Percentiles rank a stretch among this genome's conserved stretches.
phyloP scores from a whole-genome alignment of 2,888 invertebrate species.

The Dioctria linearis region DNA sequence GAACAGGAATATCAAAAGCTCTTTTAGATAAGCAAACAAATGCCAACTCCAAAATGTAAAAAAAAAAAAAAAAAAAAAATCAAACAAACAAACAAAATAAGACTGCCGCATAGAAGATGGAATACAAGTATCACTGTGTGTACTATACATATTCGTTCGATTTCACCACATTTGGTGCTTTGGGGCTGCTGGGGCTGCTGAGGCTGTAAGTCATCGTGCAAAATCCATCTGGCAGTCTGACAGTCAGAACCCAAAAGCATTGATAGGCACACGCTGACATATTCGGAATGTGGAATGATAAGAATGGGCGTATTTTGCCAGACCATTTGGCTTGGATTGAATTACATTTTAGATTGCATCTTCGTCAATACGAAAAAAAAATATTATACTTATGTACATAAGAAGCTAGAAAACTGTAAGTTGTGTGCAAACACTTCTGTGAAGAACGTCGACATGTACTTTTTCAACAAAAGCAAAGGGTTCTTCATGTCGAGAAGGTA shows the following conservation, averaged over 20 bases:
- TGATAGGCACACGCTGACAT: background rate
- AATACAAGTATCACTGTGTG: too few relatives aligned
- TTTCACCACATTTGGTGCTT: background rate
- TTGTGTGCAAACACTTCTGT: too few relatives aligned
- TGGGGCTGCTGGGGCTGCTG: background rate
- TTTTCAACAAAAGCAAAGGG: too few relatives aligned
- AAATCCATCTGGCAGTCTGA: background rate
- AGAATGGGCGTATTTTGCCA: slow-evolving; percentile 11
- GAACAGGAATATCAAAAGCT: slow-evolving; percentile 3
- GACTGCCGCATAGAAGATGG: too few relatives aligned
- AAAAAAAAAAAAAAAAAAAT: background rate
- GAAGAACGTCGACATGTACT: too few relatives aligned
- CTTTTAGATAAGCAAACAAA: slow-evolving; percentile 8
- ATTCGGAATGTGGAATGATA: background rate
- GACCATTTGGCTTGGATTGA: slow-evolving; percentile 5
- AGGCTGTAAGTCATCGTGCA: background rate
- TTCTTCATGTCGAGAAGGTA: too few relatives aligned
- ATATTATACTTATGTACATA: too few relatives aligned
- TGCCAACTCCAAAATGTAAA: background rate
- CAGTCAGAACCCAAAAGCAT: background rate
- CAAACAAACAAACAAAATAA: too few relatives aligned
- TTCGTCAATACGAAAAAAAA: background rate
- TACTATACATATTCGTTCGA: too few relatives aligned
- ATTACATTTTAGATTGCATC: slow-evolving; percentile 4
- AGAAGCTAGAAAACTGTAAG: too few relatives aligned